A percentile compares a stretch with the other conserved stretches of the same genome.
Evolutionary conservation across 2,113 vertebrate genomes (phyloP).

Genomic region (Zosterops hypoxanthus): DNA sequence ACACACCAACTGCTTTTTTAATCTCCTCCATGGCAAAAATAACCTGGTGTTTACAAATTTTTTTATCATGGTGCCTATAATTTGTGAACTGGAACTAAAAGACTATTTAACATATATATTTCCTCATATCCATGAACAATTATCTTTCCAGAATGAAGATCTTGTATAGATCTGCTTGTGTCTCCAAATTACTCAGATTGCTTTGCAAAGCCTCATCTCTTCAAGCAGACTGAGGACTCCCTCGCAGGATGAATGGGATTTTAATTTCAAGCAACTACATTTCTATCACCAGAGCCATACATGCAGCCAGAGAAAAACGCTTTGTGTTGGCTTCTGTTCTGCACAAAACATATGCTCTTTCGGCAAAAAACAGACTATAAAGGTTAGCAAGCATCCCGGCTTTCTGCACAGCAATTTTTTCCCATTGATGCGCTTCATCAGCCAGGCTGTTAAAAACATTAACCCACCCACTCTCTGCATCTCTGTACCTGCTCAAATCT

Average conservation of each 20-base stretch:
- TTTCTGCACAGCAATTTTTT: background rate
- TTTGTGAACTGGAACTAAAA: background rate
- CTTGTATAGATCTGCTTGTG: background rate
- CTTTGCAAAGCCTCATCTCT: background rate
- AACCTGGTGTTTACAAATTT: background rate
- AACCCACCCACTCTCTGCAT: background rate
- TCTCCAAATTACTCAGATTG: background rate
- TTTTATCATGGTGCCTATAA: background rate
- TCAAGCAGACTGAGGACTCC: background rate
- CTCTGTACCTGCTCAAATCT: background rate
- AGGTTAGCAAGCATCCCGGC: background rate
- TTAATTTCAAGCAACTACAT: conserved; percentile 12
- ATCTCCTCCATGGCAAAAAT: background rate
- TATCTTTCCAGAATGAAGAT: background rate
- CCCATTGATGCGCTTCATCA: background rate
- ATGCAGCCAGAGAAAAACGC: background rate
- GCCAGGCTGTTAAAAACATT: background rate
- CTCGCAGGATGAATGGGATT: background rate
- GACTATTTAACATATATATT: background rate
- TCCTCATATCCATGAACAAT: background rate
- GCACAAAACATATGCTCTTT: background rate
- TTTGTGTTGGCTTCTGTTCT: conserved; percentile 13
- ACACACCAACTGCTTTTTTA: background rate
- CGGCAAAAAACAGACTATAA: background rate
- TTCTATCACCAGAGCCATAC: conserved; percentile 6